These are phyloP conservation scores for Calliphora vicina DNA, from an alignment of 1,140 invertebrate genomes.

Conservation along the genomic window DNA sequence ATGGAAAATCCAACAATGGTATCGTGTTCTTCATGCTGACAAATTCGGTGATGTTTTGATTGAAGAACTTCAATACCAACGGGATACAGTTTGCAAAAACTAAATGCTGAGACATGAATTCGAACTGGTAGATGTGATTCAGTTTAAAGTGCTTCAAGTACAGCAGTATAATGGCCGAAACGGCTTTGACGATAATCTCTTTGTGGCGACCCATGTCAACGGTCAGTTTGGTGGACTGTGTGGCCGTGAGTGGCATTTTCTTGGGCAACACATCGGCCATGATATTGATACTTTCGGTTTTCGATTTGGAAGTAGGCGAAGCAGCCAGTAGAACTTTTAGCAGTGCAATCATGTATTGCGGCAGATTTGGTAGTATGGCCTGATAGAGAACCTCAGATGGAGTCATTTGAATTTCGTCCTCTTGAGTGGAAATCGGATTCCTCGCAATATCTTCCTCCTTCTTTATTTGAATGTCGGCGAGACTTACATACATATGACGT, in stretches of 20 bases:
- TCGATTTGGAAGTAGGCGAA: slow-evolving; percentile 96
- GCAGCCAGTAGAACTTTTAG: slow-evolving; percentile 97
- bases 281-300: slow-evolving; percentile 98
- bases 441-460: slow-evolving; percentile 83
- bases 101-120: slow-evolving; percentile 98
- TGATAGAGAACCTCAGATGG: slow-evolving; percentile 89
- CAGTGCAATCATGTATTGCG: slow-evolving; percentile 96
- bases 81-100: slow-evolving; percentile 99
- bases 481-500: slow-evolving; percentile 83
- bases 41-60: slow-evolving; percentile 97
- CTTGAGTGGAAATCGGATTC: slow-evolving; percentile 79
- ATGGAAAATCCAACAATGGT: slow-evolving; percentile 93
- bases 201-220: slow-evolving; percentile 99
- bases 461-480: slow-evolving; percentile 84
- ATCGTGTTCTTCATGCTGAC: slow-evolving; percentile 95
- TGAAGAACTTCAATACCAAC: slow-evolving; percentile 97
- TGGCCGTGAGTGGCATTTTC: slow-evolving; percentile 95
- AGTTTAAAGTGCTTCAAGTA: slow-evolving; percentile 98
- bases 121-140: slow-evolving; percentile 99
- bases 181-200: slow-evolving; percentile 98
- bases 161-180: slow-evolving; percentile 92
- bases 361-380: slow-evolving; percentile 90
- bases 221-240: slow-evolving; percentile 96
- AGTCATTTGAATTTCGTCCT: slow-evolving; percentile 77
- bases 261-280: slow-evolving; percentile 96